Evolutionary conservation across 2,113 vertebrate genomes (phyloP).

Genomic region (Lathamus discolor): DNA sequence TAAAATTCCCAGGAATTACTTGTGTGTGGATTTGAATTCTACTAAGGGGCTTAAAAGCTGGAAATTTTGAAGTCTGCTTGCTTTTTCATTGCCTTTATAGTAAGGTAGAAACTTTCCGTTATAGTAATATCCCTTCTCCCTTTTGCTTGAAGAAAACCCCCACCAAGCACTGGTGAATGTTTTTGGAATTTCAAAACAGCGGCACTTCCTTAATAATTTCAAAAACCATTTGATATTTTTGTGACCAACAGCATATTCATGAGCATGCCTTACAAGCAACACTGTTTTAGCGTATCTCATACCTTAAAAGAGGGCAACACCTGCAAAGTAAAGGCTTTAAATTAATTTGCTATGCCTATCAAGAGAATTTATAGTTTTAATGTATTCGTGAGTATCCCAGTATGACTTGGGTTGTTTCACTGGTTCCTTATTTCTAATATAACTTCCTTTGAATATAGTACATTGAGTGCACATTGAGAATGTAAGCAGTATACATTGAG

Average conservation of each 20-base stretch:
- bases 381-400: not conserved
- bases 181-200: not conserved
- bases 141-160: not conserved
- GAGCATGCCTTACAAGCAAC: not conserved
- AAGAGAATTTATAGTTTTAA: not conserved
- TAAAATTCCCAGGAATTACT: not conserved
- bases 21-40: not conserved
- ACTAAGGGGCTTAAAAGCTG: not conserved
- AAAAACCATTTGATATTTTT: not conserved
- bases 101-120: not conserved
- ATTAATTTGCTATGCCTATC: not conserved
- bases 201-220: fast-evolving
- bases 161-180: not conserved
- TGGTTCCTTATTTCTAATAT: not conserved
- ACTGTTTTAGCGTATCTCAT: not conserved
- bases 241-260: not conserved
- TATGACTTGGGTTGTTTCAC: not conserved
- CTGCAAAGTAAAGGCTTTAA: not conserved
- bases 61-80: not conserved
- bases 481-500: not conserved
- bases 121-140: not conserved
- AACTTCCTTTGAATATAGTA: not conserved
- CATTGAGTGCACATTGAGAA: not conserved
- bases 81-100: not conserved
- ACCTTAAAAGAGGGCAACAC: not conserved